Evolutionary conservation across 1,140 invertebrate species (phyloP).

Genomic region (Drosophila sucinea): DNA sequence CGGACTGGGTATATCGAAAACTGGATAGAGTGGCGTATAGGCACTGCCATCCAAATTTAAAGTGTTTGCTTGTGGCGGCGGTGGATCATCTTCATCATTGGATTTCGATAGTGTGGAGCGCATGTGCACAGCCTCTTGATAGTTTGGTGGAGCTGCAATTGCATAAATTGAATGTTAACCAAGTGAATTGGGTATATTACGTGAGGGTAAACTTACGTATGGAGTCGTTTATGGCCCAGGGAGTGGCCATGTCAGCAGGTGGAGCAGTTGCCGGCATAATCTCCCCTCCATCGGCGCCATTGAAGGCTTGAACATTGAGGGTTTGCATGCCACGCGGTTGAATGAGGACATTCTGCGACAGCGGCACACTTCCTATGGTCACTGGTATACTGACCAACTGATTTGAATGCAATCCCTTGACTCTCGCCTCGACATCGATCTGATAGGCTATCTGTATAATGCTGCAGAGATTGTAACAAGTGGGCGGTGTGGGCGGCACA

Average conservation of each 20-base stretch:
- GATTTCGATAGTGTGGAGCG: not conserved
- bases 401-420: constrained; percentile 83
- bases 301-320: constrained; percentile 36
- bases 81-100: constrained; percentile 25
- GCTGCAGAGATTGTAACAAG: constrained; percentile 87
- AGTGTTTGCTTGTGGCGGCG: constrained; percentile 38
- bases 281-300: not conserved
- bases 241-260: constrained; percentile 12
- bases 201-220: constrained; percentile 47
- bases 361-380: constrained; percentile 85
- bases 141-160: constrained; percentile 66
- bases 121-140: constrained; percentile 72
- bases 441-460: constrained; percentile 89
- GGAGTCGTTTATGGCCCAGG: constrained; percentile 39
- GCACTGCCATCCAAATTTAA: constrained; percentile 51
- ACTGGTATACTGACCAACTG: constrained; percentile 82
- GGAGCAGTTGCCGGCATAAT: constrained; percentile 30
- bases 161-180: not conserved
- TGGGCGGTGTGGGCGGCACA: constrained; percentile 88
- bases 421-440: constrained; percentile 85
- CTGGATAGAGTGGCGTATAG: constrained; percentile 68
- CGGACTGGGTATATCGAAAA: constrained; percentile 71
- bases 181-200: not conserved
- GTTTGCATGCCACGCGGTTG: constrained; percentile 45
- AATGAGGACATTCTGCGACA: constrained; percentile 43